Percentiles rank a stretch among this genome's conserved stretches.
phyloP scores from a whole-genome alignment of 2,797 vertebrate species.

The Coilia nasus region DNA sequence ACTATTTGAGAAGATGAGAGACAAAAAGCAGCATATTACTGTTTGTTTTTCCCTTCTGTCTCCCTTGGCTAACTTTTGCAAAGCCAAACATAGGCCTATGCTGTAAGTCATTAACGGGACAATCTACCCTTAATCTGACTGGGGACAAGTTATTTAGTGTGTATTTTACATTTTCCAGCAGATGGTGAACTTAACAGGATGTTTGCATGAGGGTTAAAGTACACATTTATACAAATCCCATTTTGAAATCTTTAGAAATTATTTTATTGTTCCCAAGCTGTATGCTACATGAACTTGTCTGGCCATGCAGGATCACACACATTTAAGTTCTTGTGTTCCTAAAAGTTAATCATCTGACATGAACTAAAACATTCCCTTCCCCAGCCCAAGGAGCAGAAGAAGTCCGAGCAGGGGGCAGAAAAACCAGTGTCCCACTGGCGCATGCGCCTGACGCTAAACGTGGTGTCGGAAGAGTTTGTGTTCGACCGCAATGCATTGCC shows the following conservation, averaged over 20 bases:
- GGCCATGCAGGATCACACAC: not conserved
- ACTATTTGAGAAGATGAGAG: not conserved
- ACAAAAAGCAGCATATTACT: too few species aligned
- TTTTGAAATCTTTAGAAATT: not conserved
- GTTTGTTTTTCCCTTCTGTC: not conserved
- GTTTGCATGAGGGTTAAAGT: not conserved
- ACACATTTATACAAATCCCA: not conserved
- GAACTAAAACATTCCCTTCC: not conserved
- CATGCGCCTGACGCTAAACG: conserved; percentile 87
- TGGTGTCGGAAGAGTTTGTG: conserved; percentile 90
- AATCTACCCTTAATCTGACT: too few species aligned
- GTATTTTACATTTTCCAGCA: too few species aligned
- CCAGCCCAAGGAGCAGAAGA: conserved; percentile 46
- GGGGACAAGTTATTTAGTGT: too few species aligned
- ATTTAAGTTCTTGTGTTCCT: not conserved
- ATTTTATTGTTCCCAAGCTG: not conserved
- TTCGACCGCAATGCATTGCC: conserved; percentile 91
- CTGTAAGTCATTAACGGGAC: not conserved
- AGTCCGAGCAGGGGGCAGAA: conserved; percentile 49
- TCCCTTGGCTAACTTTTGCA: not conserved
- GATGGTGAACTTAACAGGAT: too few species aligned
- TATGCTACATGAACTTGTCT: not conserved
- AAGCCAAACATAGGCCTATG: not conserved
- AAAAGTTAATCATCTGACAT: not conserved
- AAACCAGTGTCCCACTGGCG: conserved; percentile 92